These are phyloP conservation scores for Micropoecilia bifurca DNA, from an alignment of 2,797 vertebrate species.

Conservation along the genomic window DNA sequence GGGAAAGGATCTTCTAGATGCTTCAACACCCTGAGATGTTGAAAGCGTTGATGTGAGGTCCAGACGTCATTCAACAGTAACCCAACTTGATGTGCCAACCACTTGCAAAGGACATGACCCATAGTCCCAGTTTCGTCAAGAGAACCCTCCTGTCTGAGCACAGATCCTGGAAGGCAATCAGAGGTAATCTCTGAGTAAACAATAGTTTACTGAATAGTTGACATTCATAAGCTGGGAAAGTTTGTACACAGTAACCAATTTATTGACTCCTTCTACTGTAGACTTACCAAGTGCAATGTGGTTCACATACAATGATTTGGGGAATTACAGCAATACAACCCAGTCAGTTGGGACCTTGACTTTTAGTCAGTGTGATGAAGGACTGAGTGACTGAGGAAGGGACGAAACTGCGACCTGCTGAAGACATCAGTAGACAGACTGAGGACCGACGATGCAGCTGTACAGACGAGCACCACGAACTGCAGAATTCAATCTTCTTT, in stretches of 20 bases:
- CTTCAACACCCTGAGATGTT: neutral
- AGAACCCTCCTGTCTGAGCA: constrained; percentile 2
- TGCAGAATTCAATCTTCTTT: neutral
- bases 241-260: neutral
- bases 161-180: neutral
- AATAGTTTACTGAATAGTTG: neutral
- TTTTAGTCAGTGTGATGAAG: neutral
- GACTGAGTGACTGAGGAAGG: neutral
- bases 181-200: constrained; percentile 7
- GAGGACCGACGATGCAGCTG: neutral
- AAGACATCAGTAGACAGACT: neutral
- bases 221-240: neutral
- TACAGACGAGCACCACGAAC: neutral
- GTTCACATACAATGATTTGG: neutral
- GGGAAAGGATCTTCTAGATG: too few species aligned
- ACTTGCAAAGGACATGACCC: neutral
- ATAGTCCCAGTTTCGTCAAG: neutral
- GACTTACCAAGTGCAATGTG: neutral
- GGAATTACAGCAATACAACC: neutral
- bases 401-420: neutral
- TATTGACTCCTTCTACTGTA: neutral
- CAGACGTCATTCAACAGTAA: neutral
- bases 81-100: neutral
- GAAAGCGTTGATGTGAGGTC: neutral
- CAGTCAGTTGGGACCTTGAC: neutral